Base-by-base conservation (phyloP, 2,113 vertebrate genomes). In the Shinisaurus crocodilurus region DNA sequence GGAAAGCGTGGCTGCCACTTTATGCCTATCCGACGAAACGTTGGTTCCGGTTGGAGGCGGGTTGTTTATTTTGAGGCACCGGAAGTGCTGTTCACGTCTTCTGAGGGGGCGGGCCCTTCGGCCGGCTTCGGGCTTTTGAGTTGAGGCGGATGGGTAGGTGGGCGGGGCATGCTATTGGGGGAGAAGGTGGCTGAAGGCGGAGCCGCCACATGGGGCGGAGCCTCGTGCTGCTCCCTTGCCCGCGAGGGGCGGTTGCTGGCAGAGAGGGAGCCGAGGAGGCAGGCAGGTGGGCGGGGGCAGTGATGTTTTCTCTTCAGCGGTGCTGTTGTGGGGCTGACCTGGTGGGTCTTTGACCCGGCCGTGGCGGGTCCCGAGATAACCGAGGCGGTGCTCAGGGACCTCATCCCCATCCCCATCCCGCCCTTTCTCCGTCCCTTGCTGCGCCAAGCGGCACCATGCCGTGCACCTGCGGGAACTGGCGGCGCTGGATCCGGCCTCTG, bases 381-480 rank as follows among this genome's bases (percentile, higher is more conserved):
- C 65, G 2, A 29, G 6, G 80, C 34, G 65, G 82, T 43, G 54
- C n/a, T 74, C 83, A 86, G 32, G 67, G 40, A 0, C 65, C 50
- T 0, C 40, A 7, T 3, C 20, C 9, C 5, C 67, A 0, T 0
- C 40, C 3, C 15, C 23, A 25, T 12, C 37, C 43, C 29, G 2
- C 15, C 65, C n/a, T 54, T 37, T 45, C 10, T 4, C 20, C 15
- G 40, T 5, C 6, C 37, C 3, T 0, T 34, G 6, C 80, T 37
- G 6, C 23, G 3, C 9, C 6, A 12, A 27, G 72, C 70, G 37
- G 9, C 82, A 96, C 95, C 77, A 99, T 99, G 98, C 98, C 99
- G 88, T 99, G 98, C 95, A 98, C 98, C 50, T 99, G 98, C 95
- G 98, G 98, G 72, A 98, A 99, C 96, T 99, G 99, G 99, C 98